Conservation (phyloP, 2,888 invertebrate genomes). For the Philhelius pedissequus region DNA sequence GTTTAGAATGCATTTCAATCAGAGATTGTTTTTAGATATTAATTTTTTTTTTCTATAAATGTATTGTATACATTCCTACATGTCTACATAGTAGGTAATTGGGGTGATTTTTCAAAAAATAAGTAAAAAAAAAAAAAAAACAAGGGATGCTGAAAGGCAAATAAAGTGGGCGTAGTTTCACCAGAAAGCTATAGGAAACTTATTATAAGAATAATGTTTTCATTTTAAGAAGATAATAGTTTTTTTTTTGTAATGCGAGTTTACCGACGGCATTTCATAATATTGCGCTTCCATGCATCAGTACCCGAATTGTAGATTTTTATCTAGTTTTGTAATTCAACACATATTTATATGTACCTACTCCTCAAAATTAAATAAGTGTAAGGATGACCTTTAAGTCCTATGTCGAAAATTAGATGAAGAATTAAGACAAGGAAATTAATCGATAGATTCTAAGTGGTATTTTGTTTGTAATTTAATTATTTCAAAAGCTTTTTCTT, state of each 20-base stretch:
- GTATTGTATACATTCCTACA: no score
- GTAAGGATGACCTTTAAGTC: no score
- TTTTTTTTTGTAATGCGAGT: not conserved
- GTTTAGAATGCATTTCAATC: slow-evolving; percentile 20
- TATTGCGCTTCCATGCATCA: no score
- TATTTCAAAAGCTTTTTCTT: no score
- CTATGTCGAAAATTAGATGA: no score
- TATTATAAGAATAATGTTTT: not conserved
- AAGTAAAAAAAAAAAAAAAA: not conserved
- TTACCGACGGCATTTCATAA: slow-evolving; percentile 33
- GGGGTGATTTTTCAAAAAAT: not conserved
- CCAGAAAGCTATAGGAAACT: not conserved
- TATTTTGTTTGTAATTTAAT: no score
- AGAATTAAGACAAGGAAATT: no score
- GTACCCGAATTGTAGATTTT: no score
- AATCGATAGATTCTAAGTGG: no score
- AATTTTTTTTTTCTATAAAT: not conserved
- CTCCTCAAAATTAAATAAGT: no score
- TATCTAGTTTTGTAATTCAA: no score
- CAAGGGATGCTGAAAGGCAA: not conserved
- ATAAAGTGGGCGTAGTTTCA: slow-evolving; percentile 13
- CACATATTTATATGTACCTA: no score
- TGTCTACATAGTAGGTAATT: not conserved
- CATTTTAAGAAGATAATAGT: not conserved
- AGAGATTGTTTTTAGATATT: slow-evolving; percentile 5